Conservation (phyloP, 2,797 vertebrate species). For the Onychomys leucogaster region DNA sequence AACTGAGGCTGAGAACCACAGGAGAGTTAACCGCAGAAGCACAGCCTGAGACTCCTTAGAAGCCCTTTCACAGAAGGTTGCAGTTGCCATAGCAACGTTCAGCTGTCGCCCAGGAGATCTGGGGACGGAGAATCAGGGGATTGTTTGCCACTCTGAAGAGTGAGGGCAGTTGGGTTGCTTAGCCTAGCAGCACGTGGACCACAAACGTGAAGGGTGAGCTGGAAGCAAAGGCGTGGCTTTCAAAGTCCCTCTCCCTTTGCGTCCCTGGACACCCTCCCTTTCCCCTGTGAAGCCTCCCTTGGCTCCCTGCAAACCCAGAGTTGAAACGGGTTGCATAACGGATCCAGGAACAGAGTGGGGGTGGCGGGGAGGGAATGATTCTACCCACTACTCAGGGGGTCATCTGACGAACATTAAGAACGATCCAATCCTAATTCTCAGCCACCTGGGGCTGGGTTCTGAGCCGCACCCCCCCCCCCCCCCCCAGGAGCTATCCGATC, state of each 20-base stretch:
- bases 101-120: neutral
- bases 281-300: neutral
- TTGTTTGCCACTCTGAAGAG: neutral
- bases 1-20: neutral
- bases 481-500: neutral
- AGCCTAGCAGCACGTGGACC: neutral
- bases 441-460: neutral
- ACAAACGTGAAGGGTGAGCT: neutral
- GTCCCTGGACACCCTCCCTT: neutral
- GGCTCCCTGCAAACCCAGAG: neutral
- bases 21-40: neutral
- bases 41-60: neutral
- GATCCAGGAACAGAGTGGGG: neutral
- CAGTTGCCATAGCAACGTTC: constrained; percentile 17
- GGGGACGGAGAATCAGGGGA: neutral
- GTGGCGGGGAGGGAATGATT: neutral
- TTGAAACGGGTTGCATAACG: neutral
- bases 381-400: neutral
- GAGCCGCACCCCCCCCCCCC: no score
- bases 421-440: neutral
- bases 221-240: neutral
- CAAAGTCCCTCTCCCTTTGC: neutral
- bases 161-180: neutral
- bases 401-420: neutral
- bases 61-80: neutral